Evolutionary conservation across 2,113 vertebrate species (phyloP).

Genomic region (Microcebus griseorufus): DNA sequence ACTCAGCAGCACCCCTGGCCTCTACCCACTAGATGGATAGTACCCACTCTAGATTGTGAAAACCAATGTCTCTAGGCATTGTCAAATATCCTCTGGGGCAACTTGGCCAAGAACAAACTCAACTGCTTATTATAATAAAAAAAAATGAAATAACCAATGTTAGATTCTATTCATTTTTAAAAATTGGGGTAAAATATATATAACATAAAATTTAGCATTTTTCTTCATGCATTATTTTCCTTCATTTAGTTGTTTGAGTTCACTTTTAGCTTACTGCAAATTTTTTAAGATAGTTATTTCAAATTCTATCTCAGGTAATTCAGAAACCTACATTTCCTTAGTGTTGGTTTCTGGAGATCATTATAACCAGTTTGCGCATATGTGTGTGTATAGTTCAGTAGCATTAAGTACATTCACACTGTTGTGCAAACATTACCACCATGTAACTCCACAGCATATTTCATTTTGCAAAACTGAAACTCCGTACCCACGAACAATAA

Average conservation of each 20-base stretch:
- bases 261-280: too few species aligned
- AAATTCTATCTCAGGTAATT: not conserved
- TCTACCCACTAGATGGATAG: not conserved
- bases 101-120: not conserved
- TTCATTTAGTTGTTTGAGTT: too few species aligned
- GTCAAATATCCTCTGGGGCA: not conserved
- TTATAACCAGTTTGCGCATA: too few species aligned
- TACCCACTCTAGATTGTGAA: not conserved
- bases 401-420: not conserved
- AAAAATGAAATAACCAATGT: not conserved
- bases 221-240: too few species aligned
- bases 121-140: not conserved
- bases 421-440: not conserved
- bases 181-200: not conserved
- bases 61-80: not conserved
- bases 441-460: not conserved
- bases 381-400: not conserved
- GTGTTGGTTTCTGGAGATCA: not conserved
- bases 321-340: not conserved
- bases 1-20: not conserved
- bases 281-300: not conserved
- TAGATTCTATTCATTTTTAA: not conserved
- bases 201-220: too few species aligned
- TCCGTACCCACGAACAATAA: not conserved
- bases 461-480: not conserved